These are phyloP conservation scores for Myocastor coypus DNA, from an alignment of 2,113 vertebrate species.

Conservation along the genomic window DNA sequence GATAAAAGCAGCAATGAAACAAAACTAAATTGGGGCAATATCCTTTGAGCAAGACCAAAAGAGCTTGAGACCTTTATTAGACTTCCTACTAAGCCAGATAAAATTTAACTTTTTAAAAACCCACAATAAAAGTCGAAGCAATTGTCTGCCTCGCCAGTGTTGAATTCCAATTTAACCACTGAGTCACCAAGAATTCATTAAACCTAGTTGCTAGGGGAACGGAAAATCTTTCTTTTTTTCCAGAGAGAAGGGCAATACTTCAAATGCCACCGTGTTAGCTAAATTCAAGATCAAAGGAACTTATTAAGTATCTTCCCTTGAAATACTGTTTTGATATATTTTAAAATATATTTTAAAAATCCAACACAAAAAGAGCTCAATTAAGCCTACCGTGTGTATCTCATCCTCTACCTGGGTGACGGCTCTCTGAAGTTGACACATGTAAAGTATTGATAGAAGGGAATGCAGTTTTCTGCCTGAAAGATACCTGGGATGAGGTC, in stretches of 20 bases:
- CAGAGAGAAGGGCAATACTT: constrained; percentile 5
- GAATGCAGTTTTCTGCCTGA: too few species aligned
- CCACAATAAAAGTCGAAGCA: constrained; percentile 8
- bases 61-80: background rate
- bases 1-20: background rate
- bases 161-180: constrained; percentile 5
- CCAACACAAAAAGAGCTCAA: constrained; percentile 57
- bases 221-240: background rate
- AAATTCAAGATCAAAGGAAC: constrained; percentile 46
- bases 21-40: constrained; percentile 20
- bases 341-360: constrained; percentile 68
- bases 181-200: constrained; percentile 2
- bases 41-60: background rate
- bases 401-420: constrained; percentile 40
- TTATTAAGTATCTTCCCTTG: constrained; percentile 52
- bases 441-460: background rate
- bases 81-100: background rate
- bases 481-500: too few species aligned
- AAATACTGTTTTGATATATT: constrained; percentile 50
- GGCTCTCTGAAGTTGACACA: background rate
- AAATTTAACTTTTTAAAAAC: background rate
- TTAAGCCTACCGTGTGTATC: constrained; percentile 66
- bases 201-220: background rate
- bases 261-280: background rate
- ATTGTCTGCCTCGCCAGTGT: background rate